These are phyloP conservation scores for Lagria hirta DNA, from an alignment of 2,888 invertebrate genomes.

Conservation along the genomic window DNA sequence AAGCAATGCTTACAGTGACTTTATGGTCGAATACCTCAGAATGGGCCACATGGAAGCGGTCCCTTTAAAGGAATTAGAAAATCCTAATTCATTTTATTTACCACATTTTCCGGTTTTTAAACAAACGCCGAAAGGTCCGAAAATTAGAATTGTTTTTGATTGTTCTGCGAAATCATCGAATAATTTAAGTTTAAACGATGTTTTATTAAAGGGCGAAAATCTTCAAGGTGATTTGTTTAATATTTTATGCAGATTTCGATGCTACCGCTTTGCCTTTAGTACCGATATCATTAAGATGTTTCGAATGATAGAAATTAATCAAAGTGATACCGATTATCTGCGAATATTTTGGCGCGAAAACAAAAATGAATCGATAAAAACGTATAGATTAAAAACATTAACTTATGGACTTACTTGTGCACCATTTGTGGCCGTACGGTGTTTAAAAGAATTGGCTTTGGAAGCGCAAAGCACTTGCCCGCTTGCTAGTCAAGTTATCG, in stretches of 20 bases:
- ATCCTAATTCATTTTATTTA: no score
- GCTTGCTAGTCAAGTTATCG: constrained; percentile 21
- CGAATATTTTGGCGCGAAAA: constrained; percentile 20
- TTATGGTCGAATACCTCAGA: no score
- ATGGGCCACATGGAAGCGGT: no score
- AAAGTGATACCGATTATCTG: constrained; percentile 26
- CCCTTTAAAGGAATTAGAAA: no score
- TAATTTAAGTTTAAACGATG: no score
- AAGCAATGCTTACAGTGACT: no score
- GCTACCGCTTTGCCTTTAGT: constrained; percentile 28
- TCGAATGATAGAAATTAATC: constrained; percentile 27
- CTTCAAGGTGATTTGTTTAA: constrained; percentile 32
- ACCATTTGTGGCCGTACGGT: constrained; percentile 26
- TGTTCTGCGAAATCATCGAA: no score
- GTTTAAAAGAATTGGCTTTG: constrained; percentile 23
- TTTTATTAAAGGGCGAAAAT: no score
- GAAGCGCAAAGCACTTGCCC: constrained; percentile 23
- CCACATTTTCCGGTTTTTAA: no score
- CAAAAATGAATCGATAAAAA: constrained; percentile 13
- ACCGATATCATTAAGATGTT: constrained; percentile 37
- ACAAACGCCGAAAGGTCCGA: no score
- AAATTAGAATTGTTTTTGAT: no score
- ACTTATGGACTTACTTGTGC: constrained; percentile 31
- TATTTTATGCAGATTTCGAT: constrained; percentile 32
- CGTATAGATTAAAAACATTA: constrained; percentile 28